phyloP scores from a whole-genome alignment of 1,140 invertebrate species.

The Drosophila subpulchrella region DNA sequence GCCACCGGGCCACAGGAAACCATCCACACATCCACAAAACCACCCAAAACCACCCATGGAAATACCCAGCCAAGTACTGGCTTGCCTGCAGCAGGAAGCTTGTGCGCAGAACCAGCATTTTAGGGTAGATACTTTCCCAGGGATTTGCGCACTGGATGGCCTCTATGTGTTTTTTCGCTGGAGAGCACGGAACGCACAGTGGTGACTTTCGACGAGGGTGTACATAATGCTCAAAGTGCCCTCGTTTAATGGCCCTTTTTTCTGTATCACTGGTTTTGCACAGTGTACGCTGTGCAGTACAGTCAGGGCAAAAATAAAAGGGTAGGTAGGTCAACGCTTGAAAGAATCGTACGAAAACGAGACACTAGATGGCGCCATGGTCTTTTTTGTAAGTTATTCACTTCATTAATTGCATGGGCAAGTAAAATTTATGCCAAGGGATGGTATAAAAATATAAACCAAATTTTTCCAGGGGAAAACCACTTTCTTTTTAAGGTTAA shows the following conservation, averaged over 20 bases:
- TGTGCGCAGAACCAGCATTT: constrained; percentile 83
- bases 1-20: constrained; percentile 38
- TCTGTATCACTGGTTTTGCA: constrained; percentile 34
- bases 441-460: too few relatives aligned
- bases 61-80: constrained; percentile 25
- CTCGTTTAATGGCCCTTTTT: constrained; percentile 23
- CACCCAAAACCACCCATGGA: constrained; percentile 50
- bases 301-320: constrained; percentile 58
- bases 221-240: constrained; percentile 25
- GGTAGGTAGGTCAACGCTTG: not conserved
- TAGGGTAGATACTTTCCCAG: constrained; percentile 84
- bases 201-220: constrained; percentile 64
- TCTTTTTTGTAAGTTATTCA: not conserved
- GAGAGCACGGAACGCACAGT: constrained; percentile 65
- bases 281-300: constrained; percentile 61
- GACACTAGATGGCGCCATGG: constrained; percentile 25
- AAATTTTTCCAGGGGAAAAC: too few relatives aligned
- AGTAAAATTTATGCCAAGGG: not conserved
- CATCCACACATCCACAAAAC: constrained; percentile 27
- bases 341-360: constrained; percentile 1
- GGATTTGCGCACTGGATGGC: constrained; percentile 79
- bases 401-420: not conserved
- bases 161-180: constrained; percentile 44
- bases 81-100: constrained; percentile 48
- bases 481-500: too few relatives aligned